phyloP scores from a whole-genome alignment of 2,797 vertebrate species.

The Choloepus didactylus region DNA sequence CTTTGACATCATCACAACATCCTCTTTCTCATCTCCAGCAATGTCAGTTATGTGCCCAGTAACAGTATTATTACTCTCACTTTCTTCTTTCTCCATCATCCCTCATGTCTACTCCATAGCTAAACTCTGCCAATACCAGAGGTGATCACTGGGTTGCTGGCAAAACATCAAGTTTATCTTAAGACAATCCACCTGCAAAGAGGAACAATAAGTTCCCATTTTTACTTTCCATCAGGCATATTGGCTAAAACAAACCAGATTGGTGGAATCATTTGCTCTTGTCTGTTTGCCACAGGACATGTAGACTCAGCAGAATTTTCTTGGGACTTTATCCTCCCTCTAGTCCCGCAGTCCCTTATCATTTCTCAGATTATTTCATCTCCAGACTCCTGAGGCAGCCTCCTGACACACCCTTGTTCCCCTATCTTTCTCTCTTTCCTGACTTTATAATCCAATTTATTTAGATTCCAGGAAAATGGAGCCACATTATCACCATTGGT shows the following conservation, averaged over 20 bases:
- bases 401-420: neutral
- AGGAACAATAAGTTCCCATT: neutral
- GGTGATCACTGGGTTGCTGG: neutral
- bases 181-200: neutral
- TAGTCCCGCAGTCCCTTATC: neutral
- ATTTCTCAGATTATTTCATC: neutral
- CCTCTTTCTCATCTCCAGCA: neutral
- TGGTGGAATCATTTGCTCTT: neutral
- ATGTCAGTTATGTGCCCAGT: neutral
- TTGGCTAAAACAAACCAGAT: conserved; percentile 11
- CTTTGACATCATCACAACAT: neutral
- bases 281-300: neutral
- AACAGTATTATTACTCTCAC: neutral
- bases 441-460: neutral
- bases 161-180: neutral
- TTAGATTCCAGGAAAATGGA: conserved; percentile 31
- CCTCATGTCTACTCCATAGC: neutral
- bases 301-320: neutral
- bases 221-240: conserved; percentile 41
- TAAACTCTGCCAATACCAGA: neutral
- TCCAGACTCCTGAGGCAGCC: neutral
- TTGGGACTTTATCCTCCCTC: neutral
- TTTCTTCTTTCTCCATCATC: neutral
- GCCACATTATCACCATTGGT: neutral
- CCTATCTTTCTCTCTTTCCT: neutral